Evolutionary conservation across 2,888 invertebrate genomes (phyloP), one percentile per base, ranked within the genome.

Genomic region (Synanthedon vespiformis): DNA sequence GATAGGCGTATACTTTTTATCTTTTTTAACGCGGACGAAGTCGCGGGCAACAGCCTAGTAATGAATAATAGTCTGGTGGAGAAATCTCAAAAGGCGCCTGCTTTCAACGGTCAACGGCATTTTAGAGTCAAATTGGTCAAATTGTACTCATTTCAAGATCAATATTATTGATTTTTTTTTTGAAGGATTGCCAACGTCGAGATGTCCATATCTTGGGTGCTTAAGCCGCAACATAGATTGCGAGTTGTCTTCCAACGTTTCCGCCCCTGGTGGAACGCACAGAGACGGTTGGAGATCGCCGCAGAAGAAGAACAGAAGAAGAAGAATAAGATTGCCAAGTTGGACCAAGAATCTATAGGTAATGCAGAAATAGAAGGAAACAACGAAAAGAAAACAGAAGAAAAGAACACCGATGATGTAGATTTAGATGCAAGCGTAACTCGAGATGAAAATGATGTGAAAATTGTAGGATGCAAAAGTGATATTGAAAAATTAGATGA

Each of bases 241-340:
- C 63, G 83, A 13, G 72, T 89, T 4, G 84, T 82, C 74, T 88
- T 88, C 70, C 88, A 88, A 57, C 69, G 88, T 0, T 84, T 88
- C 65, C 84, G 81, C 79, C 88, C 88, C 1, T 84, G 82, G 80
- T 78, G 87, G 84, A 82, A 87, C 62, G 74, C 74, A 2, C 74
- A 74, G 62, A 74, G 67, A 51, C 68, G 88, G 47, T 70, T 73
- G 53, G 83, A 84, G 59, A 55, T 77, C 0, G 83, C 80, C 0
- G 66, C 64, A 51, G 62, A 52, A 52, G 68, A 70, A 41, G 70
- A 62, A 50, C 61, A 64, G 49, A 66, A 66, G 18, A 67, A 59
- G 16, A 57, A 5, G 22, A 22, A 16, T 2, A 16, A 2, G n/a
- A n/a, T 57, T 50, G 55, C 54, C 22, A 53, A 53, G 2, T 50